phyloP scores from a whole-genome alignment of 1,140 invertebrate species.

The Formica exsecta region DNA sequence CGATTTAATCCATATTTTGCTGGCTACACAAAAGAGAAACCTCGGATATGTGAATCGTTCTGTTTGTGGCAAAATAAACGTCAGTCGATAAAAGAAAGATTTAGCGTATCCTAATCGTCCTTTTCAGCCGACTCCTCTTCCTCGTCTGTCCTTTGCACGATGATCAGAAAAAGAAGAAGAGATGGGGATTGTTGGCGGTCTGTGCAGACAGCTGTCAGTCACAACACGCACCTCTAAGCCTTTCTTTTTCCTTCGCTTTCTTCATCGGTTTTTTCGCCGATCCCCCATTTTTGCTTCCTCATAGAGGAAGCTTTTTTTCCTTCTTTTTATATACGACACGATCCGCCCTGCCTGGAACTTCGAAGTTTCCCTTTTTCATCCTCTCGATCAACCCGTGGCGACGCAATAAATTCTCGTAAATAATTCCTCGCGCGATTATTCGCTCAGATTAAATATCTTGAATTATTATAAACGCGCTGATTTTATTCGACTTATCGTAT shows the following conservation, averaged over 20 bases:
- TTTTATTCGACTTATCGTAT: neutral
- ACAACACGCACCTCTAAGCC: conserved; percentile 20
- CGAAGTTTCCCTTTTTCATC: neutral
- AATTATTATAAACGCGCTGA: neutral
- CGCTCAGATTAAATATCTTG: neutral
- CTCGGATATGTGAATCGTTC: neutral
- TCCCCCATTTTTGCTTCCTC: neutral
- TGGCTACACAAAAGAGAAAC: neutral
- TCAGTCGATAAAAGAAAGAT: neutral
- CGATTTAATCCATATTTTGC: neutral
- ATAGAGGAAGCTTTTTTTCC: too few relatives aligned
- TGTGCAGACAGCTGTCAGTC: conserved; percentile 40
- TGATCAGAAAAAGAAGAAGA: neutral
- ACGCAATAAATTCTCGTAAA: conserved; percentile 23
- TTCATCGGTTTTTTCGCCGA: neutral
- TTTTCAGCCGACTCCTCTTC: conserved; percentile 8
- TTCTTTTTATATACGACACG: neutral
- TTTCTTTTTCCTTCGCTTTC: conserved; percentile 12
- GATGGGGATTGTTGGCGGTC: neutral
- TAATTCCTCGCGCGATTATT: neutral
- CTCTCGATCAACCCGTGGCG: neutral
- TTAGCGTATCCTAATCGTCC: conserved; percentile 1
- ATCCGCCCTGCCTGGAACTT: neutral
- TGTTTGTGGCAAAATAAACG: neutral
- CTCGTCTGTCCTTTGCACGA: neutral